phyloP scores from a whole-genome alignment of 2,113 vertebrate species.

The Ctenomys sociabilis region DNA sequence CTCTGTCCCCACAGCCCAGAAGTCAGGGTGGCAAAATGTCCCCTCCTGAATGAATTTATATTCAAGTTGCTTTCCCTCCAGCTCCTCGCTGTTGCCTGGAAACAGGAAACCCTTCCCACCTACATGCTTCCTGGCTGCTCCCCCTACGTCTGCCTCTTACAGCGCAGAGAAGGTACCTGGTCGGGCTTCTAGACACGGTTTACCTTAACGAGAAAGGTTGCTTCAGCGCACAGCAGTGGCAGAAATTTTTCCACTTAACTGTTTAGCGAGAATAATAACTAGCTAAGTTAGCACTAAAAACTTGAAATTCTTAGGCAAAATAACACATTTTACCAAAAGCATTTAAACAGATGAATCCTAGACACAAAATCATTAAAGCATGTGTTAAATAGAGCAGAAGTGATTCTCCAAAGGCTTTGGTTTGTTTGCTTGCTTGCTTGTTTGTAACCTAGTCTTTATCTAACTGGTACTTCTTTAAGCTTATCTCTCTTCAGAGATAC shows the following conservation, averaged over 20 bases:
- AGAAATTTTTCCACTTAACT: slow-evolving; percentile 39
- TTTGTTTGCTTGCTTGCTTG: background rate
- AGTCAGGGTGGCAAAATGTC: slow-evolving; percentile 74
- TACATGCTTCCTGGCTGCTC: slow-evolving; percentile 76
- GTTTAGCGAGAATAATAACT: slow-evolving; percentile 6
- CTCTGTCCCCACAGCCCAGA: slow-evolving; percentile 20
- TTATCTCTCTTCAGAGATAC: background rate
- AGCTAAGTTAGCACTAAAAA: slow-evolving; percentile 43
- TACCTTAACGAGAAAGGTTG: slow-evolving; percentile 30
- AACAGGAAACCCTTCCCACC: slow-evolving; percentile 82
- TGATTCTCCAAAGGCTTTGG: background rate
- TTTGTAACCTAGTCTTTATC: background rate
- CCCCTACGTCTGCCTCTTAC: slow-evolving; percentile 49
- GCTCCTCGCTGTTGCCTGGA: slow-evolving; percentile 78
- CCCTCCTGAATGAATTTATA: slow-evolving; percentile 76
- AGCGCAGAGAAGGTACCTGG: slow-evolving; percentile 72
- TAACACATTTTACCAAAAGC: slow-evolving; percentile 39
- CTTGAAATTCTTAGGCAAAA: slow-evolving; percentile 45
- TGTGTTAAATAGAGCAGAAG: slow-evolving; percentile 1
- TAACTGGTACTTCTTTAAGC: slow-evolving; percentile 33
- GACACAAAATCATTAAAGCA: slow-evolving; percentile 39
- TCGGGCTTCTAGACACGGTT: slow-evolving; percentile 60
- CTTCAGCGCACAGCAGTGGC: background rate
- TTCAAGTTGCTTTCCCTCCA: slow-evolving; percentile 78
- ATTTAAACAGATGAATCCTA: slow-evolving; percentile 38